A percentile compares a stretch with the other conserved stretches of the same genome.
Evolutionary conservation across 1,140 invertebrate genomes (phyloP).

Genomic region (Meloidogyne exigua): DNA sequence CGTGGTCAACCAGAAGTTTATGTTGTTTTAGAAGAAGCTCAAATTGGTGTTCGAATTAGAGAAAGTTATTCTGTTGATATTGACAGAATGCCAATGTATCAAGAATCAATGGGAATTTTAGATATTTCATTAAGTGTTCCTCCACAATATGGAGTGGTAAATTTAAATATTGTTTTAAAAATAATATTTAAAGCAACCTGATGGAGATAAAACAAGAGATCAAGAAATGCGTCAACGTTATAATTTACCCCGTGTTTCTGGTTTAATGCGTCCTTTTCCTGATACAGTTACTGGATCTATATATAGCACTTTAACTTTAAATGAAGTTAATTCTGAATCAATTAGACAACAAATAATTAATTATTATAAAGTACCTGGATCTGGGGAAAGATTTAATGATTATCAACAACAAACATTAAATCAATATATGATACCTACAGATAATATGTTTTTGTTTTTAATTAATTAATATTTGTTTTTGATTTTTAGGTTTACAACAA

Average conservation of each 20-base stretch:
- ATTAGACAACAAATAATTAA: constrained; percentile 51
- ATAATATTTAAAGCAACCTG: constrained; percentile 47
- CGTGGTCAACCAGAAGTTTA: constrained; percentile 62
- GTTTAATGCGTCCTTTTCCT: constrained; percentile 51
- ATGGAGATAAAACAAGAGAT: constrained; percentile 56
- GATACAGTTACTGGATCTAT: constrained; percentile 48
- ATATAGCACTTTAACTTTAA: constrained; percentile 47
- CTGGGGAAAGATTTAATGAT: constrained; percentile 48
- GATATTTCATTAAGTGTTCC: constrained; percentile 57
- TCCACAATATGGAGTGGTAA: constrained; percentile 63
- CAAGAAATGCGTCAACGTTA: constrained; percentile 48
- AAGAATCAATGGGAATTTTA: constrained; percentile 61
- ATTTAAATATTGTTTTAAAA: neutral
- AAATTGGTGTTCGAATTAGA: constrained; percentile 60
- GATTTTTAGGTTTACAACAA: constrained; percentile 50
- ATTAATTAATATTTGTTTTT: too few relatives aligned
- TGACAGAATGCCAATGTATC: constrained; percentile 61
- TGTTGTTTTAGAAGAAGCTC: constrained; percentile 63
- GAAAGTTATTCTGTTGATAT: constrained; percentile 62
- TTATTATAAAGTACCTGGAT: constrained; percentile 48
- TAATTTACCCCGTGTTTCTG: constrained; percentile 47
- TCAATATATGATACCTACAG: constrained; percentile 49
- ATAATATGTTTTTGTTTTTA: constrained; percentile 48
- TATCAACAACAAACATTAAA: constrained; percentile 48
- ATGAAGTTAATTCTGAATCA: constrained; percentile 51